Base-by-base conservation (phyloP, 2,797 vertebrate species). In the Heliangelus exortis region DNA sequence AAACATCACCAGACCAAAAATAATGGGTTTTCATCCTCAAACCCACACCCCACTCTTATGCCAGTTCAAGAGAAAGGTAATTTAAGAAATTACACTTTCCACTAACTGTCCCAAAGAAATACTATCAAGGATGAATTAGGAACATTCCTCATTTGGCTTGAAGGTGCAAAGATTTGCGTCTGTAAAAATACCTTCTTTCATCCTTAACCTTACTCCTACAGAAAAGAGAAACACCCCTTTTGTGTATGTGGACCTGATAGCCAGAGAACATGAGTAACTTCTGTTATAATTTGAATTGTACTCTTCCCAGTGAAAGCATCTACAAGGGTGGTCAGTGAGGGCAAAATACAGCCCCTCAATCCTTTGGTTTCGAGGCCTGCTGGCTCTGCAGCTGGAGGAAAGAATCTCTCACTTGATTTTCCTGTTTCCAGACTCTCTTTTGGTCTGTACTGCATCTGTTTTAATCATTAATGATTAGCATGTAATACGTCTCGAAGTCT, bases 401-500 rank as follows among this genome's bases (percentile, higher is more conserved):
- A 71, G 82, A 82, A 82, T 87, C 80, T 69, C 54, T 94, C 41
- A 21, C 47, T 89, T 61, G 1, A 28, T 76, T 95, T 90, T 22
- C 28, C 71, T 9, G 2, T 51, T 96, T 93, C 76, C 63, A 61
- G 16, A 12, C 77, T 82, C 55, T 87, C 29, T 90, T 93, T 93
- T 53, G 18, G 90, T 76, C 72, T 89, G 16, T 50, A 69, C 43
- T 92, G 45, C 34, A 58, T 96, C 92, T 96, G 69, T 93, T 96
- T 93, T 71, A 96, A 90, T 73, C 65, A 74, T 55, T 77, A 58
- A 39, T 69, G 84, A 82, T 96, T 92, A 62, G 66, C 55, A 63
- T 57, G 39, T 95, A 87, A 68, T 68, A 65, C 84, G 71, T 92
- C 92, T 88, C 45, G 76, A 86, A 89, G 63, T 45, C 91, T 96